Evolutionary conservation across 2,888 invertebrate genomes (phyloP).

Genomic region (Cephus spinipes): DNA sequence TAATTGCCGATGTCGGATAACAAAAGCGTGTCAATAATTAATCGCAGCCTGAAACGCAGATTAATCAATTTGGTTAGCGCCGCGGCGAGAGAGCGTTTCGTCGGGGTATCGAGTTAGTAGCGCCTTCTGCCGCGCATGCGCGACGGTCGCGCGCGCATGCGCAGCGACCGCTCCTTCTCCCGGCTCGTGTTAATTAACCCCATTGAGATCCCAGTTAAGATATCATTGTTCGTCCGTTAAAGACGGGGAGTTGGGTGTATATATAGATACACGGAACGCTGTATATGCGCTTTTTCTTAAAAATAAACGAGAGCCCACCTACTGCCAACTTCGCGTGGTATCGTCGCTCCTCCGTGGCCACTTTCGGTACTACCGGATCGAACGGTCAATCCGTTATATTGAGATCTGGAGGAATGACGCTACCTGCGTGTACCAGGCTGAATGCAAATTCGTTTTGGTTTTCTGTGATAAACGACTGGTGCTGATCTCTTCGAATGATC

Average conservation of each 20-base stretch:
- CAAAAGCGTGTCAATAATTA: slow-evolving; percentile 62
- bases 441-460: background rate
- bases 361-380: background rate
- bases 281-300: background rate
- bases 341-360: background rate
- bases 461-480: background rate
- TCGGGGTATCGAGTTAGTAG: background rate
- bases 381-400: background rate
- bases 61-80: slow-evolving; percentile 58
- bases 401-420: background rate
- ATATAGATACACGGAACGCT: background rate
- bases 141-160: background rate
- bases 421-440: background rate
- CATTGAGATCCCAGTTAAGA: slow-evolving; percentile 56
- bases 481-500: background rate
- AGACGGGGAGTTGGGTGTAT: background rate
- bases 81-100: slow-evolving; percentile 9
- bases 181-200: slow-evolving; percentile 60
- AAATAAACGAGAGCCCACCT: background rate
- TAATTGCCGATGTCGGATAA: slow-evolving; percentile 54
- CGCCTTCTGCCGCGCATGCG: background rate
- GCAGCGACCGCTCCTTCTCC: slow-evolving; percentile 13
- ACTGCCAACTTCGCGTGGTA: background rate
- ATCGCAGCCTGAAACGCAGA: slow-evolving; percentile 47
- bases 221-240: slow-evolving; percentile 43